Evolutionary conservation across 1,140 invertebrate genomes (phyloP).

Genomic region (Luehdorfia chinensis): DNA sequence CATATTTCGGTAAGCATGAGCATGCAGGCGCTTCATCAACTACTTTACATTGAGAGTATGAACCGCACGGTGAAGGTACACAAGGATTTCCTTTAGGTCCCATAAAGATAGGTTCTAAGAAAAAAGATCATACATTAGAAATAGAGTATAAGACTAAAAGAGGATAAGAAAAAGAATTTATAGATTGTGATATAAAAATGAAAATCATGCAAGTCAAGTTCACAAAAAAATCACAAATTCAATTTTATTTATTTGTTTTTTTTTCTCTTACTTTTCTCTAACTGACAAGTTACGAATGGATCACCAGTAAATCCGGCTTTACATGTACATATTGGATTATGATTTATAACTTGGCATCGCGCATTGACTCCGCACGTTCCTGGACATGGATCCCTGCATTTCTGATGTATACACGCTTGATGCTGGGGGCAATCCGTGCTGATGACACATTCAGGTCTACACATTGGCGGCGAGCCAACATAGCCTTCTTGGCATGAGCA

Average conservation of each 20-base stretch:
- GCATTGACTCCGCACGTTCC: constrained; percentile 91
- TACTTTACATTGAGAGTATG: constrained; percentile 87
- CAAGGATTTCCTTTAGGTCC: constrained; percentile 81
- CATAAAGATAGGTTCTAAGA: constrained; percentile 71
- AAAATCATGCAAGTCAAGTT: constrained; percentile 69
- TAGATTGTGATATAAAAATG: constrained; percentile 41
- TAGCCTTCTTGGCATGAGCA: constrained; percentile 89
- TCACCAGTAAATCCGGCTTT: constrained; percentile 88
- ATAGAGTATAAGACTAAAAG: constrained; percentile 43
- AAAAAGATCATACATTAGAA: constrained; percentile 39
- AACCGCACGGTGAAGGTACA: constrained; percentile 87
- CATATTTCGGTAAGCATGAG: constrained; percentile 82
- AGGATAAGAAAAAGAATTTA: constrained; percentile 34
- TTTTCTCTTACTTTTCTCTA: constrained; percentile 67
- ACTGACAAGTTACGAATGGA: constrained; percentile 87
- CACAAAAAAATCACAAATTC: constrained; percentile 47
- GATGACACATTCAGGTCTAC: constrained; percentile 88
- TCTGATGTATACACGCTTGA: constrained; percentile 88
- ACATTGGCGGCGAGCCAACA: constrained; percentile 87
- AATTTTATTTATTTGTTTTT: constrained; percentile 31
- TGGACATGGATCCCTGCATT: constrained; percentile 89
- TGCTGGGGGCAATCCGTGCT: constrained; percentile 90
- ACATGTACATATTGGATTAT: constrained; percentile 90
- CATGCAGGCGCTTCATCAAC: constrained; percentile 84
- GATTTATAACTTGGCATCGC: constrained; percentile 87